Percentiles rank a stretch among this genome's conserved stretches.
Evolutionary conservation across 2,113 vertebrate genomes (phyloP).

Genomic region (Dolichotis patagonum): DNA sequence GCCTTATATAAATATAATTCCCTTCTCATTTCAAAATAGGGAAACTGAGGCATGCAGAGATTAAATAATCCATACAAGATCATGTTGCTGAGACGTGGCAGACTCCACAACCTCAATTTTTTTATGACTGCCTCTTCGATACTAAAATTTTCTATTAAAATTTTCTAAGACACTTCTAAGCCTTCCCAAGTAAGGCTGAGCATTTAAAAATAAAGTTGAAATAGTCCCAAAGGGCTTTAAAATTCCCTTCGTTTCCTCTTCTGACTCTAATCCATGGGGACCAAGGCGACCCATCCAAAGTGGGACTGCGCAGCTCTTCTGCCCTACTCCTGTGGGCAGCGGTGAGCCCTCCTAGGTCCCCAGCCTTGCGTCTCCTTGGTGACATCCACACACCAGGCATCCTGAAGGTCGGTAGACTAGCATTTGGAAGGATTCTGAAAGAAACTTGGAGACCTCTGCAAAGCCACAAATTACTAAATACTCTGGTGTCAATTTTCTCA

Average conservation of each 20-base stretch:
- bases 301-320: background rate
- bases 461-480: background rate
- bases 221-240: background rate
- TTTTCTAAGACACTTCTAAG: background rate
- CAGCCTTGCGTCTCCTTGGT: background rate
- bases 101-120: background rate
- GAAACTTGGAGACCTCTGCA: background rate
- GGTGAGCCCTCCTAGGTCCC: rapidly evolving
- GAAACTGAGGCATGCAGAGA: background rate
- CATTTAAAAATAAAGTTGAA: background rate
- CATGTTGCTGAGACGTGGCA: background rate
- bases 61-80: background rate
- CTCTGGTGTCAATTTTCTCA: background rate
- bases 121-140: background rate
- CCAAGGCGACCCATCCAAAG: background rate
- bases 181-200: background rate
- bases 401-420: background rate
- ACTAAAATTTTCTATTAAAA: background rate
- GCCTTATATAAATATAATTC: background rate
- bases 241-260: no score
- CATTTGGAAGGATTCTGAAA: background rate
- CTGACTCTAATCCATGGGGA: background rate
- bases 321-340: background rate
- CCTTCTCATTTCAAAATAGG: background rate
- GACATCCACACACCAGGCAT: background rate